These are phyloP conservation scores for Megaptera novaeangliae DNA, from an alignment of 2,113 vertebrate genomes.

Conservation along the genomic window DNA sequence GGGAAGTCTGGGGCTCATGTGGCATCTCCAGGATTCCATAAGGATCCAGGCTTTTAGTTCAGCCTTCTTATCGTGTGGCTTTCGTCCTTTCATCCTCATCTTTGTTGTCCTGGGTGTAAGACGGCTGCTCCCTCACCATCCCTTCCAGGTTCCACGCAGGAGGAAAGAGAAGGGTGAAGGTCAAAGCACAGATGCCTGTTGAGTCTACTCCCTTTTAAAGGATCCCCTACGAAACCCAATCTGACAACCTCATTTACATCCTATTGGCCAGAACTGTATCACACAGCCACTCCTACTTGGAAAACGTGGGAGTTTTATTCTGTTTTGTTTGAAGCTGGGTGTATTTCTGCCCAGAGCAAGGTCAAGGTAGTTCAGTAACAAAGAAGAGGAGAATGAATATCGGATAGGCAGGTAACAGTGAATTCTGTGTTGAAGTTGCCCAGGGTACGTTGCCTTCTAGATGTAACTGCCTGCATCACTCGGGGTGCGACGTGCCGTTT, in stretches of 20 bases:
- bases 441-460: background rate
- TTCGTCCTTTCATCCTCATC: background rate
- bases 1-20: fast-evolving
- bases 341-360: background rate
- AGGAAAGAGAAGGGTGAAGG: background rate
- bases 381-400: background rate
- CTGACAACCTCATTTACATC: too few relatives aligned
- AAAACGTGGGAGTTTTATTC: background rate
- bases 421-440: background rate
- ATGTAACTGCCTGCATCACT: background rate
- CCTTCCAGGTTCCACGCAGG: background rate
- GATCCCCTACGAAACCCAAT: background rate
- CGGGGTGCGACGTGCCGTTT: fast-evolving
- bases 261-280: background rate
- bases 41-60: background rate
- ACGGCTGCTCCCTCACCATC: too few relatives aligned
- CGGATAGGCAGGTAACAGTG: background rate
- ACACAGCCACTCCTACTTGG: background rate
- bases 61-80: background rate
- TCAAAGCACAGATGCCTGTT: background rate
- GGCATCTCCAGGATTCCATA: fast-evolving
- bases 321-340: background rate
- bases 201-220: background rate
- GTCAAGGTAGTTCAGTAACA: background rate
- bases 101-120: too few relatives aligned